These are phyloP conservation scores for Schizaphis graminum DNA, from an alignment of 2,888 invertebrate genomes.

Conservation along the genomic window DNA sequence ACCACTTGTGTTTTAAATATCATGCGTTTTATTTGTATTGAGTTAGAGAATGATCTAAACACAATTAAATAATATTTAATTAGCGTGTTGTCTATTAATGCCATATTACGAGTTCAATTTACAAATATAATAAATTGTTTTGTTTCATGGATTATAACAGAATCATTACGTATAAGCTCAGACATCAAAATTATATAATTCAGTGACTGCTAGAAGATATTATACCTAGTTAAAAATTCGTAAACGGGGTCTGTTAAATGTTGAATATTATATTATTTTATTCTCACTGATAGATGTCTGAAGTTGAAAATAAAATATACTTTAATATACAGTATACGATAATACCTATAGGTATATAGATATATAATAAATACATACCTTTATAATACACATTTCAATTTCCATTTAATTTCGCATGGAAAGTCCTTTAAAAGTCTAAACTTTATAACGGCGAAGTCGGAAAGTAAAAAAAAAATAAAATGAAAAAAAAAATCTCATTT, in stretches of 20 bases:
- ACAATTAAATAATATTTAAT: neutral
- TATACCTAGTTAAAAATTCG: neutral
- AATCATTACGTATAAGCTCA: neutral
- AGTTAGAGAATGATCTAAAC: neutral
- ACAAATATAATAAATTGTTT: neutral
- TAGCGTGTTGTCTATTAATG: neutral
- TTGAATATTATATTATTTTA: constrained; percentile 34
- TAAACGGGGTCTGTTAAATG: neutral
- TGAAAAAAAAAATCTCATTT: constrained; percentile 46
- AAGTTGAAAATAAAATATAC: constrained; percentile 31
- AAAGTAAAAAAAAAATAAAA: constrained; percentile 12
- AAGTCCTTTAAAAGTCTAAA: constrained; percentile 38
- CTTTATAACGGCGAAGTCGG: neutral
- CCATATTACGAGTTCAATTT: neutral
- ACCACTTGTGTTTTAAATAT: neutral
- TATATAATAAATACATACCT: neutral
- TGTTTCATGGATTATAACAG: neutral
- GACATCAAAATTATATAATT: neutral
- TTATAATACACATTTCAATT: constrained; percentile 38
- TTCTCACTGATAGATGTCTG: neutral
- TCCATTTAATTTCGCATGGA: constrained; percentile 38
- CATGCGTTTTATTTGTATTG: neutral
- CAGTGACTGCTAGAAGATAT: neutral
- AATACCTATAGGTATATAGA: neutral
- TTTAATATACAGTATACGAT: neutral